Base-by-base conservation (phyloP, 1,140 invertebrate species). In the Lucilia sericata region DNA sequence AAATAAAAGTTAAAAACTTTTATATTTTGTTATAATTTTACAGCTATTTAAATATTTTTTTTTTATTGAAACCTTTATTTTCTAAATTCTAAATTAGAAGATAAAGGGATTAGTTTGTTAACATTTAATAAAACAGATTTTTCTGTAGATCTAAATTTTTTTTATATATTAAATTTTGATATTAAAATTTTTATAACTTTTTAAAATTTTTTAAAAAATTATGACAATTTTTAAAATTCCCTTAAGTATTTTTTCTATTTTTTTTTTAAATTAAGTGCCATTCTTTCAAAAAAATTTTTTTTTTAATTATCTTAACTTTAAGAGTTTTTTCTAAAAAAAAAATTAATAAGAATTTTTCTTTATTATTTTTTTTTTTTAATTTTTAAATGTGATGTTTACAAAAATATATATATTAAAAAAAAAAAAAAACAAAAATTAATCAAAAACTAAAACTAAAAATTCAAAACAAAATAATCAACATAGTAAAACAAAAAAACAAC, bases 391-490 rank as follows among this genome's bases (percentile, higher is more conserved):
- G 25, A 30, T 30, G 25, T 30, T 30, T 30, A 30, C 25, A 30
- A 30, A 30, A 30, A 30, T 30, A 30, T 30, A 30, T 30, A 30
- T 30, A 30, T 30, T 30, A 30, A 30, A 30, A 30, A 30, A 60
- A 60, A 60, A 60, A 3, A 60, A 60, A 60, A n/a, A n/a, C 3
- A 7, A 21, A 70, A 21, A 70, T 21, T 21, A 70, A 70, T 70
- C 65, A 70, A 70, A 70, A 70, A 70, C 21, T 21, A 70, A 70
- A 21, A 25, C 65, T 10, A 19, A n/a, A 70, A 70, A 21, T 70
- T 70, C 19, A 70, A 70, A 70, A 70, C 42, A 80, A 49, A 49
- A 49, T 80, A 80, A 80, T 49, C 76, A 49, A 80, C 76, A 80
- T 36, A 80, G 0, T 25, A 70, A 1, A 30, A 30, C 1, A 1